A percentile compares a stretch with the other conserved stretches of the same genome.
Conservation (phyloP, 2,113 vertebrate species). For the Cynocephalus volans region DNA sequence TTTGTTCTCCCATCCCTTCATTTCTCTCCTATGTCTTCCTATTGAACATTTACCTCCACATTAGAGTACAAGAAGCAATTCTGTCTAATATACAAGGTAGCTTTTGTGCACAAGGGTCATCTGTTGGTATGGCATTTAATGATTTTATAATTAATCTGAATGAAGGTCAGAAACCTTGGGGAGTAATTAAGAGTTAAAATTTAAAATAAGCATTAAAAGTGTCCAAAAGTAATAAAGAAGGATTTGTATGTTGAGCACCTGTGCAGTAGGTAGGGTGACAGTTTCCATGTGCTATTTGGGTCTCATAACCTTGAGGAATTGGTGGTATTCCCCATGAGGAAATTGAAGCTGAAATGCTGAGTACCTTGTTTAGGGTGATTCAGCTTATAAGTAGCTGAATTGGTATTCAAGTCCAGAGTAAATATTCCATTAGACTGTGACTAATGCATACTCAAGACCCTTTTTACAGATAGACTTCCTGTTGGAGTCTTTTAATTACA, state of each 20-base stretch:
- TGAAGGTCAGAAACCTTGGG: not conserved
- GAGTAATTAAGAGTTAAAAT: conserved; percentile 46
- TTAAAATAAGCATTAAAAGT: conserved; percentile 9
- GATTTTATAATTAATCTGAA: not conserved
- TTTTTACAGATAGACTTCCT: not conserved
- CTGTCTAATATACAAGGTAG: not conserved
- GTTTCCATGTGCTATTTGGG: not conserved
- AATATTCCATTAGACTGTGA: not conserved
- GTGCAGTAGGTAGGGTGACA: too few species aligned
- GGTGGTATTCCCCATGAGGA: not conserved
- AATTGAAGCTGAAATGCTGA: not conserved
- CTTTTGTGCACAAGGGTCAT: not conserved
- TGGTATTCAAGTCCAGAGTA: not conserved
- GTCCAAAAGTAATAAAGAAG: not conserved
- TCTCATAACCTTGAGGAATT: not conserved
- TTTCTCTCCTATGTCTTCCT: not conserved
- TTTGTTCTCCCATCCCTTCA: not conserved
- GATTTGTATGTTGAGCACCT: not conserved
- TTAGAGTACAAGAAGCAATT: not conserved
- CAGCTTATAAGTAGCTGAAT: not conserved
- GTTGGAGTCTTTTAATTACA: not conserved
- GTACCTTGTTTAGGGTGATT: not conserved
- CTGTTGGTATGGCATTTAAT: not conserved
- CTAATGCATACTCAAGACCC: not conserved
- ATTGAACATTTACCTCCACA: not conserved